Percentiles rank a stretch among this genome's conserved stretches.
phyloP scores from a whole-genome alignment of 1,140 invertebrate species.

The Bombus superbus region DNA sequence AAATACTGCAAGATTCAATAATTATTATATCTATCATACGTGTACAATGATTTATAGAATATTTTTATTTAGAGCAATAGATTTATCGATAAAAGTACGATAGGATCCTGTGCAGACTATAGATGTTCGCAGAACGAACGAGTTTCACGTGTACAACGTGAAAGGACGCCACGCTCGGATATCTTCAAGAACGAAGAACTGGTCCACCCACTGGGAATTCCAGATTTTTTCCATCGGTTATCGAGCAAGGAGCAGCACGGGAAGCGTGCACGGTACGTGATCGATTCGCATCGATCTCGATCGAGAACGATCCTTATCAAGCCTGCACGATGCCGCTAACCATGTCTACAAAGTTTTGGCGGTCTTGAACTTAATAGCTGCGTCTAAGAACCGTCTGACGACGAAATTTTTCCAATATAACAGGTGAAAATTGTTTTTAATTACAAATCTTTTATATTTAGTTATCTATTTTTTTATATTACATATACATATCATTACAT shows the following conservation, averaged over 20 bases:
- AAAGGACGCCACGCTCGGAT: constrained; percentile 57
- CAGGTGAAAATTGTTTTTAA: neutral
- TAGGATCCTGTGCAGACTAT: neutral
- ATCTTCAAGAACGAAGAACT: constrained; percentile 63
- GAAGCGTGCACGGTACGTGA: constrained; percentile 10
- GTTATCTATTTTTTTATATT: neutral
- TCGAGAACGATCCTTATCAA: constrained; percentile 38
- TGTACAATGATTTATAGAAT: neutral
- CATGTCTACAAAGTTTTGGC: neutral
- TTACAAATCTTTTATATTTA: neutral
- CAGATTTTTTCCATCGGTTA: constrained; percentile 52
- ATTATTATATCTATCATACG: neutral
- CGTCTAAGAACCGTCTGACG: neutral
- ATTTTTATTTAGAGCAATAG: neutral
- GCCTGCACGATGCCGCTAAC: neutral
- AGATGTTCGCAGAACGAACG: constrained; percentile 16
- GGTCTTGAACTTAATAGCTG: neutral
- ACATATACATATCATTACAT: neutral
- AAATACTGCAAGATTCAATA: neutral
- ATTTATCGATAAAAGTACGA: neutral
- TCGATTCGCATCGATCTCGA: constrained; percentile 27
- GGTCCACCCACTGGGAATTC: constrained; percentile 68
- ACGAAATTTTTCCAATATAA: neutral
- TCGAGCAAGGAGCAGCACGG: neutral
- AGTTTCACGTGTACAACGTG: constrained; percentile 50